Conservation (phyloP, 2,113 vertebrate species). For the Thinocorus orbignyianus region DNA sequence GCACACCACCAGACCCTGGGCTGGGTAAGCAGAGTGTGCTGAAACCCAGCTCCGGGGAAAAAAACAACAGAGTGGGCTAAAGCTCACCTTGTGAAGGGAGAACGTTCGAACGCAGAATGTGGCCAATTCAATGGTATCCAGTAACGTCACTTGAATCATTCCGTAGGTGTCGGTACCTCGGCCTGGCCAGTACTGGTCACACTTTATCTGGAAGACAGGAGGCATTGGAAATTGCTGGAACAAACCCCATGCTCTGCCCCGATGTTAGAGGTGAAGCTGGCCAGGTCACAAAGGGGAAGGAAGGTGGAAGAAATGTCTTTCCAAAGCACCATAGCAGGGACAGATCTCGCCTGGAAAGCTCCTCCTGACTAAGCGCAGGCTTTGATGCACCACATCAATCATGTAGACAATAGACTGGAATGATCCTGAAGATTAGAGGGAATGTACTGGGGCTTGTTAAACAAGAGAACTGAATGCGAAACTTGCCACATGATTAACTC, state of each 20-base stretch:
- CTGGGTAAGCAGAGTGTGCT: rapidly evolving
- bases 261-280: not conserved
- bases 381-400: not conserved
- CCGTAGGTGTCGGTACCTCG: constrained; percentile 94
- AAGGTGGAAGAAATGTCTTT: not conserved
- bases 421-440: not conserved
- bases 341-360: not conserved
- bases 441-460: constrained; percentile 6
- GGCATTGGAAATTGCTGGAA: not conserved
- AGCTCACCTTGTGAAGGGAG: constrained; percentile 92
- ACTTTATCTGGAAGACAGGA: constrained; percentile 84
- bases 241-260: rapidly evolving
- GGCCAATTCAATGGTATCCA: constrained; percentile 96
- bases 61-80: not conserved
- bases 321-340: not conserved
- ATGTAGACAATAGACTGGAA: not conserved
- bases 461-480: not conserved
- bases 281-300: not conserved
- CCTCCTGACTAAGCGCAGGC: not conserved
- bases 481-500: constrained; percentile 37
- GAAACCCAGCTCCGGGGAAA: rapidly evolving
- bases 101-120: constrained; percentile 97
- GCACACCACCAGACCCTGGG: rapidly evolving
- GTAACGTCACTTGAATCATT: constrained; percentile 94
- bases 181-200: constrained; percentile 98